Base-by-base conservation (phyloP, 2,113 vertebrate genomes). In the Holacanthus passer region DNA sequence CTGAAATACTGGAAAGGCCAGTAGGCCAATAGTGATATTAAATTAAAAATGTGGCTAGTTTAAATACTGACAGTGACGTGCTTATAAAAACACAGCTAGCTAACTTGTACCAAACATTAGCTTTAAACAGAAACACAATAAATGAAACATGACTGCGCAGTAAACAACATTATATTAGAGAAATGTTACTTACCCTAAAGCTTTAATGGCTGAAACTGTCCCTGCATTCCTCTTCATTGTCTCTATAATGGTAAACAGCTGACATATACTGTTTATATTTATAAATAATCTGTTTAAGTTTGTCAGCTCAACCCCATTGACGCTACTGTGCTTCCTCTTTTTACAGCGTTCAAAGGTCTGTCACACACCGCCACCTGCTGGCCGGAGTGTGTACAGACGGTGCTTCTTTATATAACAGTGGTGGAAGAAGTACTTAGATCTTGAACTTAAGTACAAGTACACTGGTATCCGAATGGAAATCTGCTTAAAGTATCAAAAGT, bases 101-200 rank as follows among this genome's bases (percentile, higher is more conserved):
- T 12, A 31, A 16, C 4, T 64, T 37, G 11, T 3, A 3, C 5
- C 22, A 1, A 50, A 22, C 9, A n/a, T 19, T 35, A 47, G 56
- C 62, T 52, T 70, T 39, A 20, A 43, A 19, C 3, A 0, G 0
- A 56, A n/a, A 20, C 14, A 74, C 29, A 58, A 64, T 24, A 24
- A 7, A 22, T 35, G 9, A 37, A 19, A 7, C 12, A 31, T 11
- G 7, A 10, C 3, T 5, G 4, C n/a, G 35, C 39, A 75, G 37
- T 3, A 70, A 56, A 35, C 19, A 16, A 22, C 22, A 47, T 1
- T 10, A 53, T 12, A 12, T 27, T 24, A 9, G 9, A 24, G 24
- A 14, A 31, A 73, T 16, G 58, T 52, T 5, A 75, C 81, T 90
- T 68, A 96, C 95, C 93, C 93, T 5, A 95, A 82, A 62, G 78